Percentiles rank a stretch among this genome's conserved stretches.
These are phyloP conservation scores for Pasiphila rectangulata DNA, from an alignment of 2,888 invertebrate genomes.

Conservation along the genomic window DNA sequence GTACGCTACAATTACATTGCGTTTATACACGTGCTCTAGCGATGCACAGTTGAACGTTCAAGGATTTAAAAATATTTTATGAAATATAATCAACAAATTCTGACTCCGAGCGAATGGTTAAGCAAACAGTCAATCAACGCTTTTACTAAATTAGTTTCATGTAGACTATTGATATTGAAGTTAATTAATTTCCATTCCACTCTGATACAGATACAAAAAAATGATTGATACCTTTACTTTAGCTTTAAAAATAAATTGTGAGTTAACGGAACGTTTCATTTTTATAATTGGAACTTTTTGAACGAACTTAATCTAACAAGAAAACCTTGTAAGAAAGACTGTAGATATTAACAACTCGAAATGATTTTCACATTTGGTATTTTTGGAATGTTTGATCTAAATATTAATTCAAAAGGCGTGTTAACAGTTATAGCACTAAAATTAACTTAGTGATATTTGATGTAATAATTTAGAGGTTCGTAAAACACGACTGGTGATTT, in stretches of 20 bases:
- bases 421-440: slow-evolving; percentile 16
- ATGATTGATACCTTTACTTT: slow-evolving; percentile 8
- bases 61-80: neutral
- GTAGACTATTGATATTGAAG: slow-evolving; percentile 39
- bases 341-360: too few species aligned
- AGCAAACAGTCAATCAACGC: slow-evolving; percentile 30
- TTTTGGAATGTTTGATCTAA: too few species aligned
- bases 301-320: too few species aligned
- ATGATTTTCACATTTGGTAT: too few species aligned
- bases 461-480: slow-evolving; percentile 23
- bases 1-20: too few species aligned
- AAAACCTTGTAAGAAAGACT: too few species aligned
- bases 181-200: slow-evolving; percentile 38
- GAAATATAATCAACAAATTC: too few species aligned
- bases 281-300: slow-evolving; percentile 19
- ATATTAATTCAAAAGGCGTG: slow-evolving; percentile 19
- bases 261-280: neutral
- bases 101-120: too few species aligned
- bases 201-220: slow-evolving; percentile 19
- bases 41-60: too few species aligned
- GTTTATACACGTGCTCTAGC: too few species aligned
- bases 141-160: slow-evolving; percentile 47
- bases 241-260: too few species aligned
- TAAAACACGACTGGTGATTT: slow-evolving; percentile 33
- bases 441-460: slow-evolving; percentile 8